Evolutionary conservation across 2,888 invertebrate genomes (phyloP).

Genomic region (Malachius bipustulatus): DNA sequence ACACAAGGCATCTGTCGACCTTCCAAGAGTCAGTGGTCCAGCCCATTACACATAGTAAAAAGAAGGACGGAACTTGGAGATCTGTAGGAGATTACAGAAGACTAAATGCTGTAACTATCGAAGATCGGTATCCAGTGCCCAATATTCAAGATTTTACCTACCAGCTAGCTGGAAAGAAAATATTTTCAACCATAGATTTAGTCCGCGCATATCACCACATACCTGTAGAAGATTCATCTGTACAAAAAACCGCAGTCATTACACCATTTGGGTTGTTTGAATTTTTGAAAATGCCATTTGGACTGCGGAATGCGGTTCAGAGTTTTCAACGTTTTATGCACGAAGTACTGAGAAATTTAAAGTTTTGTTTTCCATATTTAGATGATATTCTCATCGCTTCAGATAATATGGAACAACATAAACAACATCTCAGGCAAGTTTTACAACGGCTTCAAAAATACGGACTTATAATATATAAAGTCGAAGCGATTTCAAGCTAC

Average conservation of each 20-base stretch:
- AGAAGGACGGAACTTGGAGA: slow-evolving; percentile 24
- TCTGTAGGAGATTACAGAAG: no score
- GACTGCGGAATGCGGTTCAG: no score
- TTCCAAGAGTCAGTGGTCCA: slow-evolving; percentile 13
- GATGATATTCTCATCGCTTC: slow-evolving; percentile 26
- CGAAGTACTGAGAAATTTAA: slow-evolving; percentile 19
- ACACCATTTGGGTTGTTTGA: no score
- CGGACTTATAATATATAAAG: slow-evolving; percentile 20
- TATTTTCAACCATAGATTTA: slow-evolving; percentile 26
- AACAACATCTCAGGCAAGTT: slow-evolving; percentile 17
- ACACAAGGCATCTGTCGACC: slow-evolving; percentile 9
- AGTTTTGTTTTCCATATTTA: slow-evolving; percentile 22
- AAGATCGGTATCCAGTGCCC: slow-evolving; percentile 33
- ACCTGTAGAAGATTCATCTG: no score
- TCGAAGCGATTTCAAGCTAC: not conserved
- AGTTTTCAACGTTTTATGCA: no score
- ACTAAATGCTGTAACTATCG: no score
- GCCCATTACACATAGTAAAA: not conserved
- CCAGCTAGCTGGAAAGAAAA: slow-evolving; percentile 22
- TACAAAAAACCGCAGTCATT: slow-evolving; percentile 17
- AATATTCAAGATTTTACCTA: slow-evolving; percentile 29
- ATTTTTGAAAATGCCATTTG: no score
- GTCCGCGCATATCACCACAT: no score
- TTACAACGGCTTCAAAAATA: slow-evolving; percentile 19
- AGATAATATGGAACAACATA: slow-evolving; percentile 16